A percentile compares a stretch with the other conserved stretches of the same genome.
Evolutionary conservation across 1,140 invertebrate species (phyloP).

Genomic region (Nephila pilipes): DNA sequence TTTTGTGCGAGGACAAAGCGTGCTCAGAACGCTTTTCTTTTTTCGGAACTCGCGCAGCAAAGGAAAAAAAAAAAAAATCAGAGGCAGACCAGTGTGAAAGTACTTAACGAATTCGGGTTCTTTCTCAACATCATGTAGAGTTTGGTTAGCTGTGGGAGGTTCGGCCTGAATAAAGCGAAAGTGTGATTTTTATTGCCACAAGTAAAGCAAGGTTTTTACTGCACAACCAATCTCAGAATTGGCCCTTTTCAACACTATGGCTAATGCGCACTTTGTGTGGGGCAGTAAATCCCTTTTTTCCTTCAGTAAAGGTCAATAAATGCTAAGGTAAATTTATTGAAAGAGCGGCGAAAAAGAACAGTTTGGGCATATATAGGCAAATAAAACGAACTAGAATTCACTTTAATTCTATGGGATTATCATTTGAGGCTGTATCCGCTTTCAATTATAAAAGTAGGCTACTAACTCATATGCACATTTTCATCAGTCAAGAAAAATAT

Average conservation of each 20-base stretch:
- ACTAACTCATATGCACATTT: too few relatives aligned
- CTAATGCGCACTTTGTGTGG: too few relatives aligned
- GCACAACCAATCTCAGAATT: background rate
- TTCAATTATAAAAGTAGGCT: too few relatives aligned
- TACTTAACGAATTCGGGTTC: constrained; percentile 31
- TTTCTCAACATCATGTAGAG: background rate
- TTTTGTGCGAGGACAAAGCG: background rate
- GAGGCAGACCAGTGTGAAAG: background rate
- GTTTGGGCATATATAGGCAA: too few relatives aligned
- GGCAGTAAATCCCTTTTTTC: too few relatives aligned
- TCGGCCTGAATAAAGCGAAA: background rate
- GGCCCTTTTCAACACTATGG: background rate
- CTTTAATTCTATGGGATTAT: too few relatives aligned
- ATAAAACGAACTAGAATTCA: too few relatives aligned
- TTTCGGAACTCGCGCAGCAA: background rate
- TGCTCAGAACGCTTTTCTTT: background rate
- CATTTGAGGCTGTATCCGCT: too few relatives aligned
- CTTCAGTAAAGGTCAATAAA: too few relatives aligned
- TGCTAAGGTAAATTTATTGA: too few relatives aligned
- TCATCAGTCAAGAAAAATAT: too few relatives aligned
- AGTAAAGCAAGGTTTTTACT: background rate
- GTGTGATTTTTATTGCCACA: constrained; percentile 16
- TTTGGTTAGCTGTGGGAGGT: background rate
- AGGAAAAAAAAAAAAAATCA: background rate
- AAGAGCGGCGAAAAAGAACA: too few relatives aligned